Evolutionary conservation across 2,888 invertebrate species (phyloP).

Genomic region (Pardosa pseudoannulata): DNA sequence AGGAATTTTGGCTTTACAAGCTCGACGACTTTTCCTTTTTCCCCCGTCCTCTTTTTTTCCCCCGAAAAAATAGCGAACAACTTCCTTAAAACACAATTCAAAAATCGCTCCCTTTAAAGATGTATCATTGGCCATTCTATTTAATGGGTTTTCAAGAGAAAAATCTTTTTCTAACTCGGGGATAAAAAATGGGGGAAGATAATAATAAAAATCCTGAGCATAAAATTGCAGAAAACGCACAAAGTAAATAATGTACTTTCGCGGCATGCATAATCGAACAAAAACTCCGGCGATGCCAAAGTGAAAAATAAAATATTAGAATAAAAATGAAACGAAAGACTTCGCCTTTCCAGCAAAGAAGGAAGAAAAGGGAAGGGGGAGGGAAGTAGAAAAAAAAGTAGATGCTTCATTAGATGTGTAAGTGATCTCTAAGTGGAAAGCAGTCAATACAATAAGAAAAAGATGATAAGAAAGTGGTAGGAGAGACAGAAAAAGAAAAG

Average conservation of each 20-base stretch:
- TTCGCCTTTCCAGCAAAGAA: conserved; percentile 24
- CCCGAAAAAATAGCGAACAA: background rate
- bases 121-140: conserved; percentile 51
- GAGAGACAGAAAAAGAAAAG: conserved; percentile 30
- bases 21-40: background rate
- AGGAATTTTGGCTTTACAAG: conserved; percentile 3
- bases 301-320: conserved; percentile 48
- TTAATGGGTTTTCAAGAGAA: conserved; percentile 58
- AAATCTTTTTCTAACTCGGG: background rate
- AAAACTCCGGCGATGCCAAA: conserved; percentile 60
- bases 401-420: conserved; percentile 72
- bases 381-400: conserved; percentile 51
- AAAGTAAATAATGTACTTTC: conserved; percentile 71
- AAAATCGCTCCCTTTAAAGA: conserved; percentile 47
- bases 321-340: conserved; percentile 60
- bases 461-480: conserved; percentile 59
- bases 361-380: conserved; percentile 16
- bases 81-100: background rate
- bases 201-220: conserved; percentile 20
- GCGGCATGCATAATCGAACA: conserved; percentile 68
- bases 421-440: conserved; percentile 69
- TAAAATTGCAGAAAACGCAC: conserved; percentile 62
- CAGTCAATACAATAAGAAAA: conserved; percentile 71
- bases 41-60: background rate
- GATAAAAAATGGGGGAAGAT: conserved; percentile 19